A percentile compares a stretch with the other conserved stretches of the same genome.
Evolutionary conservation across 2,797 vertebrate genomes (phyloP).

Genomic region (Sternotherus odoratus): DNA sequence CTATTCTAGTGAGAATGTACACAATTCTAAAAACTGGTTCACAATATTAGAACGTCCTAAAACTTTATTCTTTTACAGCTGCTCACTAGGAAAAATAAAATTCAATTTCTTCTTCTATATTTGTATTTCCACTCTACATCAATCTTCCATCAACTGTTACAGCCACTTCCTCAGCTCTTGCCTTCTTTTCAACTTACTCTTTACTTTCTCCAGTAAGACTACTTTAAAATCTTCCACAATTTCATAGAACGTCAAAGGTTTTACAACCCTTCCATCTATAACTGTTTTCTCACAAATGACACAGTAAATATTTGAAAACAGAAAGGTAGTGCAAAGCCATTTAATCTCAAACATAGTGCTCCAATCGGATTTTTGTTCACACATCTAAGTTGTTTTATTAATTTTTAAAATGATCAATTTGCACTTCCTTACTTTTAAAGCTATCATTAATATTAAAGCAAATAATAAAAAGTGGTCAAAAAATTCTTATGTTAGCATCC

Average conservation of each 20-base stretch:
- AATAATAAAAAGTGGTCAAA: constrained; percentile 65
- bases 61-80: constrained; percentile 33
- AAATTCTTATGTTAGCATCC: constrained; percentile 57
- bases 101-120: constrained; percentile 50
- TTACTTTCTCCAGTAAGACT: constrained; percentile 55
- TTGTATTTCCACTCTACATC: constrained; percentile 48
- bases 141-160: neutral
- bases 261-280: constrained; percentile 35
- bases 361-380: constrained; percentile 48
- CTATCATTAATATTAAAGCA: constrained; percentile 69
- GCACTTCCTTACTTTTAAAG: constrained; percentile 75
- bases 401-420: constrained; percentile 58
- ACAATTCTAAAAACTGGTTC: constrained; percentile 52
- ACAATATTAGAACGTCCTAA: constrained; percentile 59
- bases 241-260: constrained; percentile 57
- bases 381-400: constrained; percentile 42
- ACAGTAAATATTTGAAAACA: constrained; percentile 61
- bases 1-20: constrained; percentile 73
- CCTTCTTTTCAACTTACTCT: constrained; percentile 76
- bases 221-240: constrained; percentile 56
- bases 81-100: neutral
- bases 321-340: constrained; percentile 79
- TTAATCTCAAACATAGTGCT: constrained; percentile 63
- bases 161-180: constrained; percentile 19
- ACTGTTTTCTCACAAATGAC: constrained; percentile 60